A percentile compares a stretch with the other conserved stretches of the same genome.
These are phyloP conservation scores for Ageneiosus marmoratus DNA, from an alignment of 2,113 vertebrate species.

Conservation along the genomic window DNA sequence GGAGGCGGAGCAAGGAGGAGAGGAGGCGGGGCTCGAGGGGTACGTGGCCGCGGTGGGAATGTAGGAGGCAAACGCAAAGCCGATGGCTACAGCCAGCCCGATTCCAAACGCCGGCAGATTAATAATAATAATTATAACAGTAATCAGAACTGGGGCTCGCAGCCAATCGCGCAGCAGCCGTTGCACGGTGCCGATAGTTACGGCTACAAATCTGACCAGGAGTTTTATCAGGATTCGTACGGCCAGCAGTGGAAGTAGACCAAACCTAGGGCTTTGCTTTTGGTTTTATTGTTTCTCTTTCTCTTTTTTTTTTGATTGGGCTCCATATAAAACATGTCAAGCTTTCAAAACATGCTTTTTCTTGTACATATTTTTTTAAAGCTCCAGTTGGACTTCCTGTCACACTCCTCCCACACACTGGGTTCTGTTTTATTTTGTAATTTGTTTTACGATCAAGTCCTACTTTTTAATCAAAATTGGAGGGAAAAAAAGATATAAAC, in stretches of 20 bases:
- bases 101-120: constrained; percentile 99
- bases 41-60: constrained; percentile 99
- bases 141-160: constrained; percentile 99
- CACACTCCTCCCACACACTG: constrained; percentile 86
- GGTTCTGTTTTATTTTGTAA: constrained; percentile 73
- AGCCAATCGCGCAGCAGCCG: constrained; percentile 99
- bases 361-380: constrained; percentile 90
- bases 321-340: constrained; percentile 23
- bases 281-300: constrained; percentile 53
- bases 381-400: constrained; percentile 89
- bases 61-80: constrained; percentile 99
- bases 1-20: constrained; percentile 88
- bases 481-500: constrained; percentile 71
- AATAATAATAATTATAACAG: constrained; percentile 62
- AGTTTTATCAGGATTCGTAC: constrained; percentile 99
- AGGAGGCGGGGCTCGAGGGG: constrained; percentile 96
- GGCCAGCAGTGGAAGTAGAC: constrained; percentile 99
- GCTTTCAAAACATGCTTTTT: constrained; percentile 24
- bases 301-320: constrained; percentile 5
- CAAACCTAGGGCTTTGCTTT: constrained; percentile 77
- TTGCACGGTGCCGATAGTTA: constrained; percentile 98
- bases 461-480: constrained; percentile 75
- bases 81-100: constrained; percentile 99
- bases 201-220: constrained; percentile 99
- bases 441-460: constrained; percentile 63